Evolutionary conservation across 2,113 vertebrate species (phyloP), one percentile per base, ranked within the genome.

Genomic region (Neopipo cinnamomea): DNA sequence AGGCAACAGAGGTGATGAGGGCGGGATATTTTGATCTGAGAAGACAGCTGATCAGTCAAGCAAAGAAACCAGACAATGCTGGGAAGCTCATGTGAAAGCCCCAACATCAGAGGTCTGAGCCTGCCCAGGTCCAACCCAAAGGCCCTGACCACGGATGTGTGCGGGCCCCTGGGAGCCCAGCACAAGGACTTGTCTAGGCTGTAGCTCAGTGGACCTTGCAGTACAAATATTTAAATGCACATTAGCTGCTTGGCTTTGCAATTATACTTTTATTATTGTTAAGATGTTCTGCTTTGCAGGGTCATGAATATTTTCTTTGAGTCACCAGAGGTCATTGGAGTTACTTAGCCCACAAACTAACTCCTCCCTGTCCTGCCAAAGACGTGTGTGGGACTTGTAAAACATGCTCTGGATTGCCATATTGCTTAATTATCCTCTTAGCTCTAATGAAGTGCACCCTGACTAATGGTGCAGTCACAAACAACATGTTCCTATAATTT

Each of bases 361-460:
- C 75, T 88, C 76, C 79, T 92, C 71, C 61, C 42, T 85, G 49
- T 58, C 73, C 76, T 86, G n/a, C 37, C 79, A 31, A 87, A 93
- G 53, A 56, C 76, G 33, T 85, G 91, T 91, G 80, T 91, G 77
- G 88, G 87, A 85, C 79, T 96, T 88, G 76, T 96, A 95, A 96
- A 97, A 89, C 89, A 83, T 88, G 61, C 77, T 91, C 74, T 85
- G 58, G 39, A 78, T 90, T 97, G 95, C 91, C 50, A 59, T 94
- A 93, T 88, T 90, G 91, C 85, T 84, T 97, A 94, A 97, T 97
- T 96, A 94, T 93, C 66, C 79, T 91, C 95, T 80, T 80, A 95
- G 82, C 66, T 84, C 88, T 97, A 96, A 97, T 96, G 95, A 96
- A 93, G 76, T 85, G 84, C 73, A 75, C 92, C 91, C 89, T 97